Percentiles rank a stretch among this genome's conserved stretches.
Evolutionary conservation across 2,113 vertebrate species (phyloP).

Genomic region (Odocoileus hemionus): DNA sequence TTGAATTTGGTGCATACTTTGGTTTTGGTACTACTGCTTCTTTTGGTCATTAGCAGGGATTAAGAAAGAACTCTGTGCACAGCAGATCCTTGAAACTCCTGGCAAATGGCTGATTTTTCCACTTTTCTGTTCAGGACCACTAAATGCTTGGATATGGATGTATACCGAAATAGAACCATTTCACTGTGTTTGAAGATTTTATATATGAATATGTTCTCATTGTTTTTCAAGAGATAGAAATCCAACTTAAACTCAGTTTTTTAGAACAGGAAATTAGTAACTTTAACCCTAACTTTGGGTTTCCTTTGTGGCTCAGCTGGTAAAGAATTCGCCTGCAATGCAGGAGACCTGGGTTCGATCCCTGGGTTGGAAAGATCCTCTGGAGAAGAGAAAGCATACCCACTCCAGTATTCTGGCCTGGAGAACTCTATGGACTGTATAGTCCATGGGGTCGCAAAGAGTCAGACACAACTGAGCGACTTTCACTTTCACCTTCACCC

Average conservation of each 20-base stretch:
- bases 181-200: background rate
- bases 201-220: background rate
- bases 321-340: background rate
- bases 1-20: background rate
- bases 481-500: background rate
- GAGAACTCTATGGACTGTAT: background rate
- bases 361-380: background rate
- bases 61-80: background rate
- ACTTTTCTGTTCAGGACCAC: background rate
- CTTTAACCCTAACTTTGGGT: background rate
- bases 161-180: background rate
- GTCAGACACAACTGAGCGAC: background rate
- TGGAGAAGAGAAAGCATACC: background rate
- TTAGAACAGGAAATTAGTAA: background rate
- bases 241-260: background rate
- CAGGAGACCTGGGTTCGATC: background rate
- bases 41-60: background rate
- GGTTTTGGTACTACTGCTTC: background rate
- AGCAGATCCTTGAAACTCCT: background rate
- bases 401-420: background rate
- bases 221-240: background rate
- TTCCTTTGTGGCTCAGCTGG: background rate
- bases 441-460: background rate
- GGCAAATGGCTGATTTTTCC: background rate
- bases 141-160: background rate